Evolutionary conservation across 2,113 vertebrate genomes (phyloP).

Genomic region (Laticauda colubrina): DNA sequence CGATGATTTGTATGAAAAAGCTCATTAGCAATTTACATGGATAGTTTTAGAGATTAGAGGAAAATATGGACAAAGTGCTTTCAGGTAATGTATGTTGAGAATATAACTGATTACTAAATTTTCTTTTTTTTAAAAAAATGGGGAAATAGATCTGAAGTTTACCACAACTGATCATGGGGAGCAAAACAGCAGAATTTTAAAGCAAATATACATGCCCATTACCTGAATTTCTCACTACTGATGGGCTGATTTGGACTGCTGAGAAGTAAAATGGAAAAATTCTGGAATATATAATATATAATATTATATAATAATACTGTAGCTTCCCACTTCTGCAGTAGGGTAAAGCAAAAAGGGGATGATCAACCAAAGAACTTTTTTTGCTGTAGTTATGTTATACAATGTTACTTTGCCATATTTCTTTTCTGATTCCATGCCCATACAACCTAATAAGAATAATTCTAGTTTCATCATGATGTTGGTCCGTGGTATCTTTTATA

Average conservation of each 20-base stretch:
- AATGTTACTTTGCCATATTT: not conserved
- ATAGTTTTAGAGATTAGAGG: not conserved
- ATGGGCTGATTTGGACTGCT: not conserved
- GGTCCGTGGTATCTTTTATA: not conserved
- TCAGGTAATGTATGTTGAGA: not conserved
- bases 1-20: not conserved
- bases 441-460: not conserved
- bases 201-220: not conserved
- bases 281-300: not conserved
- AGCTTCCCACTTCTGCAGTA: not conserved
- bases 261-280: not conserved
- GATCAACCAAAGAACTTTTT: not conserved
- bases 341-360: not conserved
- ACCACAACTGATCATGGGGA: not conserved
- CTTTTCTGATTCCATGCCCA: not conserved
- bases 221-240: not conserved
- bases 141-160: not conserved
- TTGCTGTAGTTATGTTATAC: not conserved
- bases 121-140: not conserved
- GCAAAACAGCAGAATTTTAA: not conserved
- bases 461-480: not conserved
- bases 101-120: not conserved
- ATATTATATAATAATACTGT: not conserved
- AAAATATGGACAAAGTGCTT: not conserved
- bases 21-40: not conserved